Evolutionary conservation across 2,113 vertebrate species (phyloP).

Genomic region (Zosterops pallidus): DNA sequence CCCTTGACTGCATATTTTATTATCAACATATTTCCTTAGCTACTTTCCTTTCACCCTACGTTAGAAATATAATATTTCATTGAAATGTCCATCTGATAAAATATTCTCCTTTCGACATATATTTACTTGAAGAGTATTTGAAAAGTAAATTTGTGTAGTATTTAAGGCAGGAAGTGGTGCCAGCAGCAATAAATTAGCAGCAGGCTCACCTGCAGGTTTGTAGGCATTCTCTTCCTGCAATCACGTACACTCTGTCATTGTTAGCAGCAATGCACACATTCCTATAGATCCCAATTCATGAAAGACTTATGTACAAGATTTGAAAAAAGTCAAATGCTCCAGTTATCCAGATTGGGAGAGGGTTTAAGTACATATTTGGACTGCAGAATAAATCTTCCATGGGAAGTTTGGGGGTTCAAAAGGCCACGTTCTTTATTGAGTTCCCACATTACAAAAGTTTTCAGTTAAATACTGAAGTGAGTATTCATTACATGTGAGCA

Average conservation of each 20-base stretch:
- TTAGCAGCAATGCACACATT: background rate
- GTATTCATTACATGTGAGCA: background rate
- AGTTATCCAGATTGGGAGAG: background rate
- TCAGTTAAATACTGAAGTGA: background rate
- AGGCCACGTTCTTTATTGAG: background rate
- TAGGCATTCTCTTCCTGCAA: background rate
- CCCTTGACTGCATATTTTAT: slow-evolving; percentile 54
- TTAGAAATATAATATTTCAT: slow-evolving; percentile 68
- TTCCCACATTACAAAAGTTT: background rate
- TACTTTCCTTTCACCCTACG: slow-evolving; percentile 39
- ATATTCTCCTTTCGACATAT: slow-evolving; percentile 53
- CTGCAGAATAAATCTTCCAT: background rate
- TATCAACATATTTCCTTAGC: slow-evolving; percentile 64
- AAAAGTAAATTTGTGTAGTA: slow-evolving; percentile 67
- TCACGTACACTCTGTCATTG: background rate
- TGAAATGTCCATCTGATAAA: slow-evolving; percentile 65
- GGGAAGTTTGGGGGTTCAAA: background rate
- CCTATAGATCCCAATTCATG: background rate
- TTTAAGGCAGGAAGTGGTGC: slow-evolving; percentile 33
- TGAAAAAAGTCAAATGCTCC: background rate
- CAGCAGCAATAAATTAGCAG: slow-evolving; percentile 39
- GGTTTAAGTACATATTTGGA: background rate
- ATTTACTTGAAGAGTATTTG: slow-evolving; percentile 62
- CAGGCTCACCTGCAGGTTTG: background rate
- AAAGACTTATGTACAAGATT: background rate